Conservation (phyloP, 2,113 vertebrate genomes). For the Petroica traversi region DNA sequence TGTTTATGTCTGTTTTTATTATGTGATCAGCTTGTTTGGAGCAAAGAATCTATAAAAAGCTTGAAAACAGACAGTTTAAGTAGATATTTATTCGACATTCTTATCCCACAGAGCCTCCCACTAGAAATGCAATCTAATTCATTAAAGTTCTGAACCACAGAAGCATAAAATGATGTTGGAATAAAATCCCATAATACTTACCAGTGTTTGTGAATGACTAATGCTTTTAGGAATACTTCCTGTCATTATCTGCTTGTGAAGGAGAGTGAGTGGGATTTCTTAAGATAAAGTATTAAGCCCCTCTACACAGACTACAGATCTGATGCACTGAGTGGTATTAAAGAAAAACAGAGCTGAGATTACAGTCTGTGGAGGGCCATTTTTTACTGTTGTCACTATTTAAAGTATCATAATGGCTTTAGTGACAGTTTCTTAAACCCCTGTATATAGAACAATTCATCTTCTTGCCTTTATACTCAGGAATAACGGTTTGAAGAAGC, state of each 20-base stretch:
- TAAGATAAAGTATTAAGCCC: slow-evolving; percentile 4
- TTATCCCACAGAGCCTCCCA: not conserved
- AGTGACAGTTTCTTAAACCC: not conserved
- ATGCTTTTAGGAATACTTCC: not conserved
- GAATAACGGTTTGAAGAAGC: not conserved
- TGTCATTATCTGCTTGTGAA: slow-evolving; percentile 9
- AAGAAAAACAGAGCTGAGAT: slow-evolving; percentile 1
- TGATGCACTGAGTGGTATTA: not conserved
- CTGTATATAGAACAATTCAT: not conserved
- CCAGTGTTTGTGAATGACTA: slow-evolving; percentile 31
- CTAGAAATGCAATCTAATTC: slow-evolving; percentile 21
- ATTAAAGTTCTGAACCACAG: slow-evolving; percentile 15
- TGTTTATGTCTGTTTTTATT: not conserved
- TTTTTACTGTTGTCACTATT: not conserved
- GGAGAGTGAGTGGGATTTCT: slow-evolving; percentile 9
- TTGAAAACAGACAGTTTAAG: not conserved
- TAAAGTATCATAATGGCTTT: not conserved
- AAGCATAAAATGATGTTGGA: slow-evolving; percentile 28
- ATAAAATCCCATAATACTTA: slow-evolving; percentile 5
- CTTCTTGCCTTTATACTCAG: not conserved
- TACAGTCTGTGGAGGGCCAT: not conserved
- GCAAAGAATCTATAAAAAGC: not conserved
- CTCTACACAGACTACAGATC: not conserved
- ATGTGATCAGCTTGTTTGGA: not conserved
- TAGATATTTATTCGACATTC: slow-evolving; percentile 4